phyloP scores from a whole-genome alignment of 1,140 invertebrate genomes.

The Bombus vancouverensis region DNA sequence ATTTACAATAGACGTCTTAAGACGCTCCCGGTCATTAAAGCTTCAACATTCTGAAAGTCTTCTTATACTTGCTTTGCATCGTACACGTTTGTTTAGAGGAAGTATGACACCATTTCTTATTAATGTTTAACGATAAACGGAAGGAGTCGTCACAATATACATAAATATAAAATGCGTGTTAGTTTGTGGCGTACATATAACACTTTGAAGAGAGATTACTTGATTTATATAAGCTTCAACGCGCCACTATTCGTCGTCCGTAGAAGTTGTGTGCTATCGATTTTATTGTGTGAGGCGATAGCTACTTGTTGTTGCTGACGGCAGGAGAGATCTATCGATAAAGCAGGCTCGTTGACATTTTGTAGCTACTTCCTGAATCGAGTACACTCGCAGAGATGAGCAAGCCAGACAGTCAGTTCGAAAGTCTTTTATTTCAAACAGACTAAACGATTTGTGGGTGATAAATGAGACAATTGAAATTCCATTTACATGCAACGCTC shows the following conservation, averaged over 20 bases:
- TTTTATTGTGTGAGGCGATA: neutral
- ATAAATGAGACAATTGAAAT: no score
- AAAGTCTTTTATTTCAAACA: neutral
- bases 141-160: no score
- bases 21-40: no score
- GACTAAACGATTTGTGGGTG: neutral
- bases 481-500: no score
- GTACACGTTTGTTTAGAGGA: no score
- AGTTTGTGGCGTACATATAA: neutral
- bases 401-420: neutral
- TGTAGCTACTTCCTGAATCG: conserved; percentile 4
- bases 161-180: no score
- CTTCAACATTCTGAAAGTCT: no score
- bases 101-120: no score
- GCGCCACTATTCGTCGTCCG: neutral
- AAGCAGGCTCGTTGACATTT: conserved; percentile 34
- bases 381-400: neutral
- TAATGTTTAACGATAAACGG: no score
- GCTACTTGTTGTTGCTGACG: conserved; percentile 26
- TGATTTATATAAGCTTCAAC: neutral
- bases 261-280: conserved; percentile 1
- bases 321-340: conserved; percentile 30
- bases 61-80: no score
- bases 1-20: no score
- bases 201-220: neutral